Percentiles rank a stretch among this genome's conserved stretches.
phyloP scores from a whole-genome alignment of 2,888 invertebrate species.

The Scaptomyza tumidula region DNA sequence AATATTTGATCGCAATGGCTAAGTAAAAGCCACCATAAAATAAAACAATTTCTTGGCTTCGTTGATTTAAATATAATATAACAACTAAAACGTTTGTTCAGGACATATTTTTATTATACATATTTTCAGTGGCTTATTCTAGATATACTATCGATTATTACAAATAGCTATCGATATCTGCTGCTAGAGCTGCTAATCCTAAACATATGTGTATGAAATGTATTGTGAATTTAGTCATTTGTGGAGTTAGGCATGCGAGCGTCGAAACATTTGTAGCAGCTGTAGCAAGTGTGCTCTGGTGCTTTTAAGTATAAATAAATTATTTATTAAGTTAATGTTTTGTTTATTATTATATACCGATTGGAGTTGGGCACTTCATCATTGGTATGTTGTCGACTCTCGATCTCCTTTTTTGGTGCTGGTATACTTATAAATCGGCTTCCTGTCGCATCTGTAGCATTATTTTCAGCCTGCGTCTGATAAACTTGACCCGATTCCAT shows the following conservation, averaged over 20 bases:
- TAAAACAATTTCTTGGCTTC: no score
- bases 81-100: no score
- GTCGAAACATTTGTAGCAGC: slow-evolving; percentile 60
- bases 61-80: no score
- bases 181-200: no score
- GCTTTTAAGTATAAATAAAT: slow-evolving; percentile 19
- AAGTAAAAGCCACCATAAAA: no score
- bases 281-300: slow-evolving; percentile 63
- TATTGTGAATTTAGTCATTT: neutral
- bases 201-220: neutral
- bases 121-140: no score
- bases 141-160: no score
- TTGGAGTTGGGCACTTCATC: slow-evolving; percentile 32
- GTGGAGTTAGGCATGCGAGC: slow-evolving; percentile 26
- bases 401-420: slow-evolving; percentile 60
- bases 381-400: slow-evolving; percentile 59
- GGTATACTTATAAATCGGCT: slow-evolving; percentile 43
- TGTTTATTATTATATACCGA: slow-evolving; percentile 42
- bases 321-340: neutral
- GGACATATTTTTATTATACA: neutral
- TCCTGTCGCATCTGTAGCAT: slow-evolving; percentile 16
- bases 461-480: slow-evolving; percentile 29
- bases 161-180: no score
- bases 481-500: slow-evolving; percentile 31
- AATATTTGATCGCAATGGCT: neutral